phyloP scores from a whole-genome alignment of 1,140 invertebrate genomes.

The Leptinotarsa defecta region DNA sequence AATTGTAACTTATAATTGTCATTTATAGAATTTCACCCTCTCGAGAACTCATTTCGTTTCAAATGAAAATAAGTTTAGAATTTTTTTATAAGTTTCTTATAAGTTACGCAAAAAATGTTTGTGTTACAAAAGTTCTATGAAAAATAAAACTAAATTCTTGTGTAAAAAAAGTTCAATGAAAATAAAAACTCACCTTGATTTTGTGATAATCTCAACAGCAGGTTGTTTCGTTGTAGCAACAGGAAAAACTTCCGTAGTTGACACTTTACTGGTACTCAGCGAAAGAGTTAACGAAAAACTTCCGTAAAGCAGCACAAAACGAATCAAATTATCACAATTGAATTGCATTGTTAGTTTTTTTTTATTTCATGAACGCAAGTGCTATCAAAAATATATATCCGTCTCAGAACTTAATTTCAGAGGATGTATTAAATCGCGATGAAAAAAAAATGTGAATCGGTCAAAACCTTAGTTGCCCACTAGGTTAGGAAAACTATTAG shows the following conservation, averaged over 20 bases:
- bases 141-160: too few relatives aligned
- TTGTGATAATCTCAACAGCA: conserved; percentile 9
- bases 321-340: conserved; percentile 1
- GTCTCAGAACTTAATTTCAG: conserved; percentile 24
- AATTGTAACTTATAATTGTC: too few relatives aligned
- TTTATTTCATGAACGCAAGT: conserved; percentile 21
- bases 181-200: conserved; percentile 10
- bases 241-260: conserved; percentile 12
- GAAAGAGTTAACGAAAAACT: not conserved
- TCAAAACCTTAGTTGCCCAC: conserved; percentile 31
- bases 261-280: conserved; percentile 12
- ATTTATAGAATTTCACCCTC: too few relatives aligned
- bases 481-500: not conserved
- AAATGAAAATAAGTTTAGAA: too few relatives aligned
- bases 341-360: conserved; percentile 17
- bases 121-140: too few relatives aligned
- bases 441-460: conserved; percentile 26
- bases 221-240: conserved; percentile 19
- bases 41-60: too few relatives aligned
- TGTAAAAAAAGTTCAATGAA: not conserved
- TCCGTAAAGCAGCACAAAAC: conserved; percentile 13
- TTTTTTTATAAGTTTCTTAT: too few relatives aligned
- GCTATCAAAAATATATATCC: conserved; percentile 18
- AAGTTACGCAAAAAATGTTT: too few relatives aligned
- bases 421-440: not conserved